Evolutionary conservation across 2,888 invertebrate genomes (phyloP).

Genomic region (Euzophera pinguis): DNA sequence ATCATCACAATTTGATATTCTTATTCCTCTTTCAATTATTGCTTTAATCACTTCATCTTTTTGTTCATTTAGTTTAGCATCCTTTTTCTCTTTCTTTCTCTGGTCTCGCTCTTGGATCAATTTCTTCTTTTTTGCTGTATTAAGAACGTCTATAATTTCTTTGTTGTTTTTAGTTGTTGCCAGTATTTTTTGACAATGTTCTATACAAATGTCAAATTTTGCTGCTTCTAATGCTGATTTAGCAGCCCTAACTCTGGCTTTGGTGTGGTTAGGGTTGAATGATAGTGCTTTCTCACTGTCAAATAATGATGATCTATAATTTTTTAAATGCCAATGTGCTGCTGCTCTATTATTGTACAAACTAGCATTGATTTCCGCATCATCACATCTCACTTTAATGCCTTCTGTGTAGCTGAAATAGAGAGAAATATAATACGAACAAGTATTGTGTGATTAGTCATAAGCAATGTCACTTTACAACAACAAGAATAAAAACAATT

Average conservation of each 20-base stretch:
- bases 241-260: slow-evolving; percentile 88
- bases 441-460: neutral
- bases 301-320: slow-evolving; percentile 87
- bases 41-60: slow-evolving; percentile 59
- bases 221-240: slow-evolving; percentile 84
- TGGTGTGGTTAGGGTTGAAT: slow-evolving; percentile 86
- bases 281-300: slow-evolving; percentile 90
- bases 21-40: slow-evolving; percentile 68
- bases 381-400: slow-evolving; percentile 87
- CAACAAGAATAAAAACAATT: too few species aligned
- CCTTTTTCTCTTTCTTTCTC: slow-evolving; percentile 70
- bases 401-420: slow-evolving; percentile 91
- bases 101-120: slow-evolving; percentile 74
- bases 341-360: slow-evolving; percentile 96
- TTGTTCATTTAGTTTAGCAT: slow-evolving; percentile 61
- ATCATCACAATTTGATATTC: slow-evolving; percentile 75
- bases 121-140: slow-evolving; percentile 69
- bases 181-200: slow-evolving; percentile 85
- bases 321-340: slow-evolving; percentile 90
- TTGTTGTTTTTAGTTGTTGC: slow-evolving; percentile 76
- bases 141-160: slow-evolving; percentile 54
- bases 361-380: slow-evolving; percentile 85
- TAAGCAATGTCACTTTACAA: neutral
- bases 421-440: slow-evolving; percentile 1
- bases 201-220: slow-evolving; percentile 85